Base-by-base conservation (phyloP, 2,888 invertebrate species). In the Watsonalla binaria region DNA sequence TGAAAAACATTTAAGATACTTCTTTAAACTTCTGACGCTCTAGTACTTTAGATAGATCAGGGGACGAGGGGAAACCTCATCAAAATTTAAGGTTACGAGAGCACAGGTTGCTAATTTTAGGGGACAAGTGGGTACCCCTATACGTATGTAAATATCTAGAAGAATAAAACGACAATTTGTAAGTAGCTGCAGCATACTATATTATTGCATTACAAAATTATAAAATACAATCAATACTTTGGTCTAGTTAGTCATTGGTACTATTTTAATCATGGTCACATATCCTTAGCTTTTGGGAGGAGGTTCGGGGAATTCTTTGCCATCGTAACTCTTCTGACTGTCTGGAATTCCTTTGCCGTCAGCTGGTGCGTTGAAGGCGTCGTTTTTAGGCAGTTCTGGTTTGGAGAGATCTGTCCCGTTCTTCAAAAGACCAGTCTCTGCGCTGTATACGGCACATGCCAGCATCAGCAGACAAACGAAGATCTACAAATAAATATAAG, bases 401-500 rank as follows among this genome's bases (percentile, higher is more conserved):
- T 82, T 80, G 2, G 75, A 68, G 0, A 63, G 52, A 11, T 81
- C 83, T 0, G 65, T 6, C 69, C 67, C 42, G 42, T 42, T 11
- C 42, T 42, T 42, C 11, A 11, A 11, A 11, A 42, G 42, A 42
- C 42, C 42, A 35, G 80, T 61, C 47, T 82, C 84, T 7, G 70
- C 46, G 56, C 68, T 65, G 42, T 74, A 63, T 34, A 73, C 74
- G 7, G 76, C 78, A 11, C 80, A 68, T 0, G 76, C 81, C 66
- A 86, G 61, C 76, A 86, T 62, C 57, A 87, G 63, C 42, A 86
- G 61, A 55, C 82, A 83, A 0, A 78, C 65, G 51, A 84, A 63
- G 46, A 85, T 58, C 86, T 86, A 70, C 24, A 50, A 54, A 39
- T 4, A 9, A 58, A 9, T 47, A 4, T 45, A 48, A 24, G 2